Base-by-base conservation (phyloP, 2,797 vertebrate genomes). In the Liasis olivaceus region DNA sequence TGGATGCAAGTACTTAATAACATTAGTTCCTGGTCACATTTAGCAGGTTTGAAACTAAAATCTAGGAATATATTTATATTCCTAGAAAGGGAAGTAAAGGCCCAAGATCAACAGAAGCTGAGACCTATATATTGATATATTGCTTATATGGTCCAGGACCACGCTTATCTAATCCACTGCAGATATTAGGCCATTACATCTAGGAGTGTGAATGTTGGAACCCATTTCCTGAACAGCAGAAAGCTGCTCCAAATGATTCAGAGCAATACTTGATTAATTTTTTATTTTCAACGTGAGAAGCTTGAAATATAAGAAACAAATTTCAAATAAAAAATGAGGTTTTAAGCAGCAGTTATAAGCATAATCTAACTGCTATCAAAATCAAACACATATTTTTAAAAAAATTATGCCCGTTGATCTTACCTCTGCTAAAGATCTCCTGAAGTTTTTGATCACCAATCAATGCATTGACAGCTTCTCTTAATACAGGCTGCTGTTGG, bases 341-440 rank as follows among this genome's bases (percentile, higher is more conserved):
- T 60, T 63, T 56, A 36, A 84, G 12, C 31, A 89, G 51, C n/a
- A 58, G 60, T 36, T 92, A 56, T 13, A n/a, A 62, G 26, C 26
- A 86, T 26, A 86, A 60, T 54, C 14, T 31, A 69, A 85, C 8
- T 59, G 14, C 24, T 6, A 89, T 28, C n/a, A 85, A 42, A 89
- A 58, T 11, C 47, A 56, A 8, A 47, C 36, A 47, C 28, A 31
- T 11, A 12, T 12, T 62, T 42, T 36, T 92, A 26, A 0, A 36
- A 17, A 85, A 54, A 22, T 22, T 36, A 93, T 93, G 93, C 20
- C 14, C 92, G 63, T 20, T 87, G 51, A 59, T 92, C 97, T 97
- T 96, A 99, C 99, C 99, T 98, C 99, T 98, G 94, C 99, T 99
- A 96, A 99, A 98, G 96, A 99, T 99, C 95, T 99, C 99, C 96